Conservation (phyloP, 2,888 invertebrate genomes). For the Epiblema foenella region DNA sequence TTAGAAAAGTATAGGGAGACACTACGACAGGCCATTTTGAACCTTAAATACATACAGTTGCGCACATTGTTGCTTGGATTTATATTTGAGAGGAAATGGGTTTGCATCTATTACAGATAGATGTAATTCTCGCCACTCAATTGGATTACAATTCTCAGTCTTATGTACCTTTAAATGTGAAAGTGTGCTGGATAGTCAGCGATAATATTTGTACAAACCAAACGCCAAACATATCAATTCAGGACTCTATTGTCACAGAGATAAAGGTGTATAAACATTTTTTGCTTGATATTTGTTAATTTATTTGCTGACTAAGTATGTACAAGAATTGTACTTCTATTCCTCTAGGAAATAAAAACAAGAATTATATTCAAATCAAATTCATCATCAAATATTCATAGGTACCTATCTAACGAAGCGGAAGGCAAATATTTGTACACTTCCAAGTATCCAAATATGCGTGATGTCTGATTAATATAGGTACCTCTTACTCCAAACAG, state of each 20-base stretch:
- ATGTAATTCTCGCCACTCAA: slow-evolving; percentile 33
- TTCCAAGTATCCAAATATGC: no score
- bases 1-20: slow-evolving; percentile 27
- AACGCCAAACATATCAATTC: no score
- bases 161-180: background rate
- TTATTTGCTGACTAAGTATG: no score
- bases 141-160: slow-evolving; percentile 44
- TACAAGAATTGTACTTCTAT: background rate
- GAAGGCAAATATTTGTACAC: no score
- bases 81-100: background rate
- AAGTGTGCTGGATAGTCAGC: no score
- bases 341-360: background rate
- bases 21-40: background rate
- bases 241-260: no score
- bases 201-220: no score
- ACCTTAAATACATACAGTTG: background rate
- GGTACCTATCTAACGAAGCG: background rate
- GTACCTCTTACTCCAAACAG: no score
- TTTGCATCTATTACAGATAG: slow-evolving; percentile 22
- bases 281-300: no score
- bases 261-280: no score
- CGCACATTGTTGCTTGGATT: background rate
- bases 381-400: background rate
- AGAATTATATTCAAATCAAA: background rate
- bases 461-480: no score